Base-by-base conservation (phyloP, 2,113 vertebrate genomes). In the Fukomys damarensis region DNA sequence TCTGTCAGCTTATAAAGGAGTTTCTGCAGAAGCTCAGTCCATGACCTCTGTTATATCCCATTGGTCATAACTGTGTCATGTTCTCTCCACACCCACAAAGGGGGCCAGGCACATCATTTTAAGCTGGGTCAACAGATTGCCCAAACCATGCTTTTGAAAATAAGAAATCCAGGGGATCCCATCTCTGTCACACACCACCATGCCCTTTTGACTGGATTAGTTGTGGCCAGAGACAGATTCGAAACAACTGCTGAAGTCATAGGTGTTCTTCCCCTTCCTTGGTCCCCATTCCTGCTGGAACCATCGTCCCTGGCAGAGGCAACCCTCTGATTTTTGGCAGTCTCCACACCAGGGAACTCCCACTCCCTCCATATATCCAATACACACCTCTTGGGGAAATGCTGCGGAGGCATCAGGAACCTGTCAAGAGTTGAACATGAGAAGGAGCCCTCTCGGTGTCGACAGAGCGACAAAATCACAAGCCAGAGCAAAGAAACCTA, bases 251-350 rank as follows among this genome's bases (percentile, higher is more conserved):
- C 35, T 16, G 4, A 66, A 30, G 13, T 12, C 58, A 4, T 58
- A 6, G 43, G n/a, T 16, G 20, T 19, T n/a, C 5, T 3, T 7
- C 2, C 35, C 30, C 0, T 0, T 2, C 30, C 0, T 0, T 2
- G 13, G 77, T 22, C 41, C n/a, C 28, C 9, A 2, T 16, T 3
- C 38, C 32, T 12, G 5, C 19, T 43, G 5, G 26, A 13, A 17
- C 46, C 43, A 5, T 30, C 5, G 7, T 4, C 9, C 32, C 35
- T 8, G 59, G 74, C 26, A 22, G 35, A 35, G 0, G 6, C 0
- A 38, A 46, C 12, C n/a, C 20, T 20, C 54, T 1, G 65, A 0
- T 4, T 41, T 26, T 41, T 0, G 7, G 19, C 0, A 0, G 35
- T 22, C 24, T 38, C 72, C 46, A 8, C 28, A 30, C 49, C 20